These are phyloP conservation scores for Ditylenchus weischeri DNA, from an alignment of 2,888 invertebrate species.

Conservation along the genomic window DNA sequence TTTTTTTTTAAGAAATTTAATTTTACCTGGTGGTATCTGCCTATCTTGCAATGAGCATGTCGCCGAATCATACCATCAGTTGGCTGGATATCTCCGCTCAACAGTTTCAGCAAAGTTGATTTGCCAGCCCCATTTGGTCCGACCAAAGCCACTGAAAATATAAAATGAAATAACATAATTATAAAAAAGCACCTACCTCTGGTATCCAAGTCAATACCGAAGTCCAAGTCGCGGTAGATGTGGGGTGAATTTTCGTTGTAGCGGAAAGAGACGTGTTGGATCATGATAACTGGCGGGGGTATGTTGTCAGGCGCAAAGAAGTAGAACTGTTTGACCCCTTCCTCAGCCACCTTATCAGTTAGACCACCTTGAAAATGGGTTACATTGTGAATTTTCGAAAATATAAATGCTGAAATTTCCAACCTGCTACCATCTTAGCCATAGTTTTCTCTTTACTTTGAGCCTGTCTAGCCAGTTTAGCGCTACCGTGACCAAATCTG, in stretches of 20 bases:
- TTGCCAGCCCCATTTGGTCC: slow-evolving; percentile 92
- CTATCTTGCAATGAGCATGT: slow-evolving; percentile 94
- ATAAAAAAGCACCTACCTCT: slow-evolving; percentile 71
- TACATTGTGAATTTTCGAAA: too few species aligned
- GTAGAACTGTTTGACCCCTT: slow-evolving; percentile 86
- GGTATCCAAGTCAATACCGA: slow-evolving; percentile 90
- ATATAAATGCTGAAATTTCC: too few species aligned
- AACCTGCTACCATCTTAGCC: slow-evolving; percentile 92
- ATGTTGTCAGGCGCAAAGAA: slow-evolving; percentile 92
- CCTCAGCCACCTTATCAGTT: slow-evolving; percentile 84
- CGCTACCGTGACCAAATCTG: slow-evolving; percentile 97
- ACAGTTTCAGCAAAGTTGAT: slow-evolving; percentile 88
- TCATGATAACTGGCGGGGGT: slow-evolving; percentile 99
- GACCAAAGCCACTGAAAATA: slow-evolving; percentile 80
- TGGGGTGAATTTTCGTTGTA: slow-evolving; percentile 72
- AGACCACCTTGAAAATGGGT: slow-evolving; percentile 68
- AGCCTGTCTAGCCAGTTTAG: slow-evolving; percentile 94
- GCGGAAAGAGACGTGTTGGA: slow-evolving; percentile 92
- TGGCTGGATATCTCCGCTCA: slow-evolving; percentile 91
- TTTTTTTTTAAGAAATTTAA: neutral
- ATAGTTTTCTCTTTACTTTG: slow-evolving; percentile 99
- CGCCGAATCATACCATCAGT: slow-evolving; percentile 93
- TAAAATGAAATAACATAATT: slow-evolving; percentile 67
- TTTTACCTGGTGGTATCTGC: slow-evolving; percentile 84
- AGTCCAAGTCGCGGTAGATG: slow-evolving; percentile 95